These are phyloP conservation scores for Archilochus colubris DNA, from an alignment of 2,113 vertebrate genomes.

Conservation along the genomic window DNA sequence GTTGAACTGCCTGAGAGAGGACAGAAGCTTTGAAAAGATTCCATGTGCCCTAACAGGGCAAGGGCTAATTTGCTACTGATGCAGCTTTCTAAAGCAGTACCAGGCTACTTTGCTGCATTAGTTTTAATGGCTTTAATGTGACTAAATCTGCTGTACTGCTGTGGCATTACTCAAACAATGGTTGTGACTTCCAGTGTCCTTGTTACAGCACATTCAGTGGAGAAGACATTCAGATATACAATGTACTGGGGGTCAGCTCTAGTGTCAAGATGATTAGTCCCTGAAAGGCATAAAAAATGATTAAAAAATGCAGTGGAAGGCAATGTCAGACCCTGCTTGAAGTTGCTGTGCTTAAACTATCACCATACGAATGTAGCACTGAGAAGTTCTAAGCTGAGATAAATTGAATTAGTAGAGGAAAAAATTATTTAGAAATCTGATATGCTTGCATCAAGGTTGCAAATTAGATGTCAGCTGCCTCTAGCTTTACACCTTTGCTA, in stretches of 20 bases:
- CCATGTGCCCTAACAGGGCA: background rate
- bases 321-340: background rate
- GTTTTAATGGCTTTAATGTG: background rate
- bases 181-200: background rate
- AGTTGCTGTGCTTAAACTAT: background rate
- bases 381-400: background rate
- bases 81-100: background rate
- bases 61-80: background rate
- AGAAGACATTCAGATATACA: background rate
- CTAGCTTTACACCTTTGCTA: background rate
- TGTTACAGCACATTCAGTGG: background rate
- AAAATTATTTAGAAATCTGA: background rate
- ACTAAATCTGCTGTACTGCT: background rate
- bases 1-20: background rate
- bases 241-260: background rate
- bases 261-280: background rate
- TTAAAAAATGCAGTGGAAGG: background rate
- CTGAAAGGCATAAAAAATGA: background rate
- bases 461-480: background rate
- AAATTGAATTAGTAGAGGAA: background rate
- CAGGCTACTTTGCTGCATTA: background rate
- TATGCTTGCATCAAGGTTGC: background rate
- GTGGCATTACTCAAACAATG: background rate
- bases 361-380: background rate
- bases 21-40: background rate